phyloP scores from a whole-genome alignment of 2,113 vertebrate species.

The Dromaius novaehollandiae region DNA sequence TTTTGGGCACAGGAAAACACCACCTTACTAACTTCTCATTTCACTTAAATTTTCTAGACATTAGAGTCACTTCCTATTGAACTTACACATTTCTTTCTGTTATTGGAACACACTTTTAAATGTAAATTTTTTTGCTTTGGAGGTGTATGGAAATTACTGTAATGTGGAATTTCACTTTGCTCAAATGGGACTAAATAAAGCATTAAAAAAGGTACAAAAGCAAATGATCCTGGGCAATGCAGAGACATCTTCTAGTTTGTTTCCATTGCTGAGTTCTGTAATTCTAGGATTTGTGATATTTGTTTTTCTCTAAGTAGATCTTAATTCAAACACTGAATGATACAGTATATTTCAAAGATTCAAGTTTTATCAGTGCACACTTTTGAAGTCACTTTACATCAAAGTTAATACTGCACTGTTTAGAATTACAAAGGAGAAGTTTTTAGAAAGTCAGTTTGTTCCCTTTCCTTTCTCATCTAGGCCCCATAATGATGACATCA shows the following conservation, averaged over 20 bases:
- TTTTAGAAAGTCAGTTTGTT: neutral
- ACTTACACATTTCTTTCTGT: neutral
- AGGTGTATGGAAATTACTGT: neutral
- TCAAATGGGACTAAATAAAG: neutral
- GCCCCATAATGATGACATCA: neutral
- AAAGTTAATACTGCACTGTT: neutral
- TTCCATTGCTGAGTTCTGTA: neutral
- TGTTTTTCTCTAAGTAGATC: neutral
- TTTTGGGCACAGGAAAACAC: neutral
- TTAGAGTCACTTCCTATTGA: neutral
- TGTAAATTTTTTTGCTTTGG: neutral
- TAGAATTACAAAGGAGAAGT: neutral
- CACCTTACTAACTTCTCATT: neutral
- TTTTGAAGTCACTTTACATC: neutral
- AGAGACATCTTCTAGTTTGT: neutral
- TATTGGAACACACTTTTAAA: neutral
- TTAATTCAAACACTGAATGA: neutral
- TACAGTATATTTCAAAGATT: neutral
- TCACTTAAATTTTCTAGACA: conserved; percentile 7
- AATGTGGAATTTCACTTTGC: conserved; percentile 22
- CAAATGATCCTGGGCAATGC: neutral
- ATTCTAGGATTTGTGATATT: neutral
- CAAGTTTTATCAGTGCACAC: neutral
- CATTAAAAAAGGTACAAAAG: neutral
- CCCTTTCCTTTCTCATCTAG: neutral